phyloP scores from a whole-genome alignment of 2,113 vertebrate genomes.

The Sinocyclocheilus anshuiensis region DNA sequence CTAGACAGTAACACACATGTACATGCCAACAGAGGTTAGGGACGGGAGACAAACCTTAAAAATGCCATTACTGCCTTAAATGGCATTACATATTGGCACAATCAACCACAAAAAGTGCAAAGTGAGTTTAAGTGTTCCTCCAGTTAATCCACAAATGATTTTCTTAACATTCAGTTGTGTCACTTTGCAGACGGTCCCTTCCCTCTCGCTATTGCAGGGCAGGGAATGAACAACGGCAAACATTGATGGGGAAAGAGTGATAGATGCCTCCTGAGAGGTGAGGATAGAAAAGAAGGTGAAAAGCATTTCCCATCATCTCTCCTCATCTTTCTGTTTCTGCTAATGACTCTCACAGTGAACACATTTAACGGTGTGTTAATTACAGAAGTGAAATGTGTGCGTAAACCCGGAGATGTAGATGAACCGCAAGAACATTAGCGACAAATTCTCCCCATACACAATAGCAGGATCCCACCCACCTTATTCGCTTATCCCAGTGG shows the following conservation, averaged over 20 bases:
- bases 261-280: conserved; percentile 42
- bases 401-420: conserved; percentile 42
- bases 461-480: conserved; percentile 47
- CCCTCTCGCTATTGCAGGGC: conserved; percentile 21
- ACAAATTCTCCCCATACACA: conserved; percentile 45
- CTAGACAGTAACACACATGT: conserved; percentile 24
- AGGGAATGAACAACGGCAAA: conserved; percentile 25
- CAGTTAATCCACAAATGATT: background rate
- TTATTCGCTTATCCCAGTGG: conserved; percentile 43
- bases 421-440: conserved; percentile 40
- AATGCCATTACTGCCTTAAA: background rate
- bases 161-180: background rate
- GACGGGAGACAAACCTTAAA: background rate
- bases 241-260: conserved; percentile 28
- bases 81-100: background rate
- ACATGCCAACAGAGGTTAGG: background rate
- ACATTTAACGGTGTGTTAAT: conserved; percentile 54
- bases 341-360: conserved; percentile 57
- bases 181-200: conserved; percentile 22
- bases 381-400: conserved; percentile 35
- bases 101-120: background rate
- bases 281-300: conserved; percentile 48
- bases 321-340: conserved; percentile 44
- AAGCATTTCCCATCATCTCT: conserved; percentile 46
- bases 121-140: background rate